Evolutionary conservation across 2,888 invertebrate species (phyloP), one percentile per base, ranked within the genome.

Genomic region (Phalera bucephala): DNA sequence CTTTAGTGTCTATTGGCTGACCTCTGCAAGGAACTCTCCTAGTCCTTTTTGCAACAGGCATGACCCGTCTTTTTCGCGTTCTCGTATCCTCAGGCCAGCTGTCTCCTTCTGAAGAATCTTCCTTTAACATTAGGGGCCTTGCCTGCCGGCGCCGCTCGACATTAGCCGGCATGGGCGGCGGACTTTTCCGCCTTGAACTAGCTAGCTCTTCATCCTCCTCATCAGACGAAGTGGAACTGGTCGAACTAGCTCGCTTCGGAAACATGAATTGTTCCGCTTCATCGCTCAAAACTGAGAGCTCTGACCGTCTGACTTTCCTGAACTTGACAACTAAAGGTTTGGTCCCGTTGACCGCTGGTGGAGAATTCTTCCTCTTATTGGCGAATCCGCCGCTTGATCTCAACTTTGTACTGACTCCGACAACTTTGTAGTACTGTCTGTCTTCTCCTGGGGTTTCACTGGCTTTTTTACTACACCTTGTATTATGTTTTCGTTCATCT

Each of bases 231-330:
- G 90, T 89, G 12, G 91, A 91, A 37, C 85, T 88, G 0, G 81
- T 73, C 0, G 90, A 87, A 38, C 93, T 93, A 10, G 93, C 92
- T 23, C 92, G 91, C 53, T 92, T 93, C 0, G 95, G 94, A 67
- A 96, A 96, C 92, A 96, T 93, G 68, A 96, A 96, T 56, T 94
- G 96, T 61, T 96, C 96, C 0, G 96, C 96, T 72, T 96, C 96
- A 56, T 95, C 95, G 63, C 95, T 96, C 30, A 96, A 77, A 31
- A 94, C 91, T 0, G 93, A 93, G 31, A 96, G 67, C 72, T 96
- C 95, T 0, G 95, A 93, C 31, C 92, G 92, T 2, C 95, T 88
- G 10, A 95, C 92, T 47, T 95, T 94, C 33, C 93, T 92, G 39
- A 95, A 94, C 63, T 95, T 94, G 0, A 95, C 95, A 12, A 95